These are phyloP conservation scores for Lysandra bellargus DNA, from an alignment of 2,888 invertebrate species.

Conservation along the genomic window DNA sequence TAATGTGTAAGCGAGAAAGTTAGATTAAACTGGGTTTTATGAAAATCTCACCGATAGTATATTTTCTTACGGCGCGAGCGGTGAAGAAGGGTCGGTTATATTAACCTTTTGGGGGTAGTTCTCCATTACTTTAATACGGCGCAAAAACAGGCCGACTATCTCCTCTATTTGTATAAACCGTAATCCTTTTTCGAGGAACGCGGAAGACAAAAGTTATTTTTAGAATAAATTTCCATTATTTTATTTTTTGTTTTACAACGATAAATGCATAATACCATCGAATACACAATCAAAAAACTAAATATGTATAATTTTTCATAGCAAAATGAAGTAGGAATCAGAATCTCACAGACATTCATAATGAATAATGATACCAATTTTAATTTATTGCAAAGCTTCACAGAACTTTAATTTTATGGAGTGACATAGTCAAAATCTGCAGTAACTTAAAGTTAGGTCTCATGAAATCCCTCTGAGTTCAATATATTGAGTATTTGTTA, in stretches of 20 bases:
- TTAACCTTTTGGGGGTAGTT: constrained; percentile 17
- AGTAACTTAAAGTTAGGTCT: too few species aligned
- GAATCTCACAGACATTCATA: too few species aligned
- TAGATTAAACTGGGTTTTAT: background rate
- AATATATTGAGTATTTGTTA: background rate
- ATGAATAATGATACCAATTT: too few species aligned
- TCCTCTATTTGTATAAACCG: background rate
- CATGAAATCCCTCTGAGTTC: too few species aligned
- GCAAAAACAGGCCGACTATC: constrained; percentile 16
- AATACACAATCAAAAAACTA: too few species aligned
- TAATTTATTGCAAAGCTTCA: too few species aligned
- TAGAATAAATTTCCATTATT: background rate
- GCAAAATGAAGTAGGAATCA: too few species aligned
- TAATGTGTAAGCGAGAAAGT: background rate
- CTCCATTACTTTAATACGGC: constrained; percentile 13
- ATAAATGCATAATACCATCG: too few species aligned
- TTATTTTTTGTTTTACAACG: too few species aligned
- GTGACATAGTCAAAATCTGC: too few species aligned
- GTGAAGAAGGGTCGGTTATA: background rate
- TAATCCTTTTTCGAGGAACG: constrained; percentile 6
- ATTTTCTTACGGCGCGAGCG: background rate
- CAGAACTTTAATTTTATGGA: too few species aligned
- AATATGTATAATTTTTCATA: too few species aligned
- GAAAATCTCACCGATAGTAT: constrained; percentile 11
- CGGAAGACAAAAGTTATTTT: background rate